These are phyloP conservation scores for Tolmerus cingulatus DNA, from an alignment of 2,888 invertebrate genomes.

Conservation along the genomic window DNA sequence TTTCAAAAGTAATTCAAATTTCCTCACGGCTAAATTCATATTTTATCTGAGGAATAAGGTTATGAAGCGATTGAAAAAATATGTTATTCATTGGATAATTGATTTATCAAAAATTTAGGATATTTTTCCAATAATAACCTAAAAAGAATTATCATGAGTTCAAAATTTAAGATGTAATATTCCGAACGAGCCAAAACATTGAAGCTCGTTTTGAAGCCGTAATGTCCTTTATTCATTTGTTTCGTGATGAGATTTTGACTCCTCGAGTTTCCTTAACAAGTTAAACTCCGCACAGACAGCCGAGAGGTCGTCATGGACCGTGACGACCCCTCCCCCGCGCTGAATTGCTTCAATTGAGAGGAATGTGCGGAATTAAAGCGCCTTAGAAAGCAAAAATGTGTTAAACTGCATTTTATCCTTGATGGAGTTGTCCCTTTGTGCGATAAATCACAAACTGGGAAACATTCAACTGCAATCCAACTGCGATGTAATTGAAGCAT, in stretches of 20 bases:
- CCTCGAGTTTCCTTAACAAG: background rate
- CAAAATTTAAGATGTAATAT: background rate
- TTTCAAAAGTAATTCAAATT: no score
- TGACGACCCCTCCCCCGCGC: background rate
- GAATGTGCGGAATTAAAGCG: background rate
- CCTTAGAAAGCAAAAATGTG: constrained; percentile 31
- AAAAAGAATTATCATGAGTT: background rate
- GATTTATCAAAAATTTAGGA: no score
- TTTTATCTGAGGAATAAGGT: no score
- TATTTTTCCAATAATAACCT: no score
- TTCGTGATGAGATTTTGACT: background rate
- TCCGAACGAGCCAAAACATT: no score
- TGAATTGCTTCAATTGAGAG: background rate
- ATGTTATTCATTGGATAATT: no score
- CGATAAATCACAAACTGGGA: constrained; percentile 23
- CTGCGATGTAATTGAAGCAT: constrained; percentile 26
- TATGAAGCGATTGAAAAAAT: no score
- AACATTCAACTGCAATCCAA: constrained; percentile 20
- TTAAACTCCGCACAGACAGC: background rate
- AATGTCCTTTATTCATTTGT: background rate
- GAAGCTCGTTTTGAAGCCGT: background rate
- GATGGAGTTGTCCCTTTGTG: constrained; percentile 32
- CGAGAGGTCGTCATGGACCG: background rate
- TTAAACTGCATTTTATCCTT: constrained; percentile 31
- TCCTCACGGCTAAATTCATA: no score